These are phyloP conservation scores for Eristalis intricaria DNA, from an alignment of 2,888 invertebrate species.

Conservation along the genomic window DNA sequence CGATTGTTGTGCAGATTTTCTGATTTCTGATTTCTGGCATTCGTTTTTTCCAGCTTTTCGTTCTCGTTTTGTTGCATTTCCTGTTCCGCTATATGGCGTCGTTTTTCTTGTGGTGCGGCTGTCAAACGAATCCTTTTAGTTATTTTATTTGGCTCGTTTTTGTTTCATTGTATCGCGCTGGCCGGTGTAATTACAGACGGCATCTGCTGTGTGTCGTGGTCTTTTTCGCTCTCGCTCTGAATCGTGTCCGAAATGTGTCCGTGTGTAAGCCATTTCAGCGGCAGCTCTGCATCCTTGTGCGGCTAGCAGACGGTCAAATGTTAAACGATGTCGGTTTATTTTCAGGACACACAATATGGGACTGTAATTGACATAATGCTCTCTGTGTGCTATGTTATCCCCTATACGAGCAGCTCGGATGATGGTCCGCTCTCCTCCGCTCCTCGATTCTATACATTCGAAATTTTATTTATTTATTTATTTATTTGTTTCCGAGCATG, in stretches of 20 bases:
- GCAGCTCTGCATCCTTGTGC: slow-evolving; percentile 24
- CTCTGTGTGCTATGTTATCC: slow-evolving; percentile 61
- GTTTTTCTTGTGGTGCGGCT: slow-evolving; percentile 57
- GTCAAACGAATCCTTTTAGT: slow-evolving; percentile 56
- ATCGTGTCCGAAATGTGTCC: slow-evolving; percentile 52
- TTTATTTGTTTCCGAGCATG: slow-evolving; percentile 19
- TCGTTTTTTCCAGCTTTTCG: neutral
- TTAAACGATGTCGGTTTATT: slow-evolving; percentile 72
- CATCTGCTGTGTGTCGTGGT: slow-evolving; percentile 65
- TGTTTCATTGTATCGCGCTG: slow-evolving; percentile 16
- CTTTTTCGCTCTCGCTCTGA: slow-evolving; percentile 15
- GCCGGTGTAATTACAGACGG: slow-evolving; percentile 65
- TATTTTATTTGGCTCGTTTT: slow-evolving; percentile 22
- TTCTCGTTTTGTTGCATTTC: slow-evolving; percentile 9
- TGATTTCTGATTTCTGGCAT: slow-evolving; percentile 2
- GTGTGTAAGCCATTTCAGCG: slow-evolving; percentile 55
- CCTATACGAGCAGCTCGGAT: slow-evolving; percentile 30
- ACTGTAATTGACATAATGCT: slow-evolving; percentile 72
- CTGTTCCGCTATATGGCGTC: slow-evolving; percentile 17
- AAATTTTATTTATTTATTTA: slow-evolving; percentile 55
- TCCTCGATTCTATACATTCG: slow-evolving; percentile 58
- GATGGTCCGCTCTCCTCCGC: slow-evolving; percentile 28
- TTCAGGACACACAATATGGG: slow-evolving; percentile 68
- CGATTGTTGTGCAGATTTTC: slow-evolving; percentile 69
- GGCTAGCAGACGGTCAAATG: slow-evolving; percentile 62